Evolutionary conservation across 2,888 invertebrate species (phyloP), one percentile per base, ranked within the genome.

Genomic region (Melangyna quadrimaculata): DNA sequence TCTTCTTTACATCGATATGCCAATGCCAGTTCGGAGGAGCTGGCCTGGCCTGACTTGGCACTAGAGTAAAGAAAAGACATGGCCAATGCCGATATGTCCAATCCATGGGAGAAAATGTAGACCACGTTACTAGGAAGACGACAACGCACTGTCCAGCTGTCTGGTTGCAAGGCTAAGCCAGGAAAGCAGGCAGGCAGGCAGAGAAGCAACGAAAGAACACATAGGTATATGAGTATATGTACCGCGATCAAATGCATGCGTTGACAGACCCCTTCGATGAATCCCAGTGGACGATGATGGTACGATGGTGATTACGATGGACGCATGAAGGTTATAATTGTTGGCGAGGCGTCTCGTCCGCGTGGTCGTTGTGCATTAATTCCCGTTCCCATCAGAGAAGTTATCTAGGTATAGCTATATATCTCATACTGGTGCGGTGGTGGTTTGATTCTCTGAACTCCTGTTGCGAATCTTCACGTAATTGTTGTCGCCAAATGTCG

Each of bases 401-500:
- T n/a, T n/a, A n/a, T n/a, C n/a, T n/a, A n/a, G n/a, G n/a, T n/a
- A n/a, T n/a, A n/a, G n/a, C n/a, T n/a, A n/a, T n/a, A n/a, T 63
- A 77, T 53, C 53, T 63, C 0, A 10, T 29, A 6, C 29, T 4
- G 27, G 61, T 40, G n/a, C 45, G 22, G 32, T 59, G 17, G n/a
- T 70, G 48, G 24, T 9, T 51, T 67, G 67, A 70, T 84, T 79
- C 79, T 45, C 71, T 77, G 77, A 81, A 73, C 81, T 86, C 86
- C 86, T 86, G 81, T 40, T 78, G 86, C 86, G 69, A 86, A 81
- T 86, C 86, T 86, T 86, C 89, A 89, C 89, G 88, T 88, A 88
- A 88, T 87, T 89, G 88, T 88, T 88, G 89, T 88, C 88, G 89
- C 88, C 89, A 88, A 88, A 88, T 88, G 88, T 88, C 84, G 75